Evolutionary conservation across 2,888 invertebrate species (phyloP), one percentile per base, ranked within the genome.

Genomic region (Pseudococcus longispinus): DNA sequence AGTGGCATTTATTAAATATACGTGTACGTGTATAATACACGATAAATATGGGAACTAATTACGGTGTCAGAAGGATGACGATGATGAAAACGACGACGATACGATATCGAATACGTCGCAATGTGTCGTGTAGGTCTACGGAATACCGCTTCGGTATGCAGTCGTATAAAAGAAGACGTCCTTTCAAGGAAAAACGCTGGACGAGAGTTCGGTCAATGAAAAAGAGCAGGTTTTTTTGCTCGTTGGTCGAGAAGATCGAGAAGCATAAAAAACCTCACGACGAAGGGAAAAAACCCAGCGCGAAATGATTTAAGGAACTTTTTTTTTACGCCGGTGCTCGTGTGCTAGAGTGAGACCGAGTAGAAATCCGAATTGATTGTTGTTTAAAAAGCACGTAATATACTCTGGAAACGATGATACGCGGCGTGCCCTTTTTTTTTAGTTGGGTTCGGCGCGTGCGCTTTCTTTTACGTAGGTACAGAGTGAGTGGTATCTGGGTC

Each of bases 31-130:
- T n/a, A 51, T 51, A 51, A 51, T 51, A n/a, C 13, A 13, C 8
- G 70, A 74, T 74, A 32, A 32, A 80, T 80, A 42, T 80, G 77
- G 77, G 77, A 37, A 80, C 23, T 80, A 80, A 80, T 80, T 80
- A 80, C 77, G 20, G 77, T 42, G 32, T 42, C 42, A 70, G 70
- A 80, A 80, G 42, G 77, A 80, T 42, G 77, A 80, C 42, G 77
- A 42, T 55, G 55, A 60, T 60, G 23, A 20, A 60, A 60, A 60
- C 20, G 11, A 60, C 55, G 55, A 60, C 20, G 9, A 23, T 60
- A 23, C n/a, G n/a, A n/a, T 37, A 8, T 37, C 9, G 8, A 37
- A 37, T 37, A 37, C 37, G 37, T 37, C 37, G 37, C 37, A 37
- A 37, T 55, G 55, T 55, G n/a, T 55, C 37, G 8, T 20, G n/a